Evolutionary conservation across 2,113 vertebrate species (phyloP), one percentile per base, ranked within the genome.

Genomic region (Nycticebus coucang): DNA sequence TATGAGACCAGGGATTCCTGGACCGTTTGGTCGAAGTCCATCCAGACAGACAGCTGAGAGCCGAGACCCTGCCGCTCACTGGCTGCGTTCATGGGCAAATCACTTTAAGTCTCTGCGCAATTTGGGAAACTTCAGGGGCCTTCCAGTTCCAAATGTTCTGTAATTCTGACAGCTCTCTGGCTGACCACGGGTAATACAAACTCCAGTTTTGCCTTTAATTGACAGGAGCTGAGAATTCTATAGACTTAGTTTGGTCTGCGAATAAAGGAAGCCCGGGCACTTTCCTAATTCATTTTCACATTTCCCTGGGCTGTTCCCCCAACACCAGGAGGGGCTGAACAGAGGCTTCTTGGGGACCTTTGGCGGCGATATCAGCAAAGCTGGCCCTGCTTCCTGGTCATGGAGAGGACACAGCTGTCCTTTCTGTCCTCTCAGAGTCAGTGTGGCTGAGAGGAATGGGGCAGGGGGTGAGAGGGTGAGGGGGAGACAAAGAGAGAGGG

Each of bases 261-360:
- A 60, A 79, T 30, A 80, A 41, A 89, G 79, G 72, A 62, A 79
- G 82, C 45, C 66, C 41, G 28, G 68, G 66, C 2, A 1, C 68
- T 74, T 57, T 85, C 14, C 75, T 94, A 11, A 68, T 94, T 78
- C 77, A 92, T 88, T 66, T 96, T 89, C 82, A 94, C 89, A 37
- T 68, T 37, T 10, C 45, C 17, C 0, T 1, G 19, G 69, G 50
- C 62, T 41, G 0, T n/a, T 72, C 55, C 60, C 57, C 18, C 35
- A 28, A 7, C 17, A 7, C 37, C 4, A 1, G 64, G 37, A 28
- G n/a, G 64, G 17, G 15, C 9, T 28, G 17, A 62, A 64, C 53
- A 5, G 17, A 12, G 21, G 59, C 22, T 28, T 53, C 7, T 59
- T 21, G 2, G 60, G 8, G 15, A 21, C 59, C 85, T 95, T 53